Base-by-base conservation (phyloP, 2,888 invertebrate species). In the Drosophila limbata region DNA sequence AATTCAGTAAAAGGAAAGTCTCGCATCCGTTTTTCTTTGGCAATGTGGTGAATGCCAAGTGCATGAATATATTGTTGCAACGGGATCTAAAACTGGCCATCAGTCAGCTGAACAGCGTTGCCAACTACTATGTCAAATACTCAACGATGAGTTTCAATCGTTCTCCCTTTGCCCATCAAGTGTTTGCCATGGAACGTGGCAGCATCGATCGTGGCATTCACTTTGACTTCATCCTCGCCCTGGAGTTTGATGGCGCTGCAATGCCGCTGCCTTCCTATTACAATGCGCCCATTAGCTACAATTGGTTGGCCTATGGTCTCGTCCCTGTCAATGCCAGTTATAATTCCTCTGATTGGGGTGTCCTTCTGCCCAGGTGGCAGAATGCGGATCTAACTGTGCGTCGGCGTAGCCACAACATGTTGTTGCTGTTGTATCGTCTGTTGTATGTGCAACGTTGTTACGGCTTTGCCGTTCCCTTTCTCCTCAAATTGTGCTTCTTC, bases 151-250 rank as follows among this genome's bases (percentile, higher is more conserved):
- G 17, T 17, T n/a, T 19, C 40, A 50, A 67, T 40, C 4, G 11
- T 0, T 8, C 53, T 5, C 85, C 81, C 2, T 85, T 78, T 19
- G 51, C 60, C 9, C 81, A 82, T 53, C 64, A 67, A 15, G 4
- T 82, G 9, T 28, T 21, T 13, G 80, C 75, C 4, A 9, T 0
- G 13, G 62, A 68, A 0, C 48, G 60, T 0, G 39, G 15, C 8
- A 5, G 6, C 10, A 1, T 3, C 1, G 5, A 40, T 10, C 67
- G 65, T 1, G 25, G 50, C 52, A 73, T 85, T 1, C 53, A 69
- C 51, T 59, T 83, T 13, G 82, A 82, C 10, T 85, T 82, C n/a
- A 59, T 83, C 0, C 15, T 82, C 28, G 81, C 77, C 0, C 0
- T 85, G 11, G 73, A 51, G 5, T 85, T 82, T 15, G 52, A 79